Base-by-base conservation (phyloP, 2,113 vertebrate genomes). In the Plecotus auritus region DNA sequence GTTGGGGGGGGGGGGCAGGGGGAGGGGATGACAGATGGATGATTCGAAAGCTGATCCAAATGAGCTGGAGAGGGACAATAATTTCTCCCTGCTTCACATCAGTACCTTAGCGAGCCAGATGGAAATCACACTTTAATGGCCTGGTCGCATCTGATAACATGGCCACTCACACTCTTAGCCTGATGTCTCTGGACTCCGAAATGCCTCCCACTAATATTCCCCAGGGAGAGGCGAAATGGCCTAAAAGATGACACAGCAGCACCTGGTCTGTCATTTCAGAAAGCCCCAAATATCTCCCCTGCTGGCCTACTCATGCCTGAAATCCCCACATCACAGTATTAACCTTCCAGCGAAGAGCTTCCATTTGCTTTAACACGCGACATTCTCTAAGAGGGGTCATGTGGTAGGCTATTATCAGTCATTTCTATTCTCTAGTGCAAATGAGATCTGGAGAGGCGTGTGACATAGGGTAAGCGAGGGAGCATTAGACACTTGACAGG, bases 1-100 rank as follows among this genome's bases (percentile, higher is more conserved):
- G 42, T 10, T 13, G 61, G 51, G n/a, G n/a, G 16, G 47, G 23
- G 66, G 7, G 32, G 30, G 13, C 47, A 49, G 16, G 37, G 23
- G 10, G 66, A 47, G 70, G 30, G 49, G n/a, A 37, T 61, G 59
- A 77, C 51, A 45, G 77, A 70, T 73, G 85, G 77, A 49, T 83
- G 40, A 67, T 78, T 82, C 77, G 51, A 96, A 95, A 93, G 37
- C 64, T 83, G 51, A 88, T 93, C 84, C 86, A 87, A 74, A 91
- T 95, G 74, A 87, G 74, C 59, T 83, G 40, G 70, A 91, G 90
- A 70, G n/a, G 23, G 84, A 87, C 49, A 49, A 77, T 93, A 86
- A 90, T 80, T 91, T 91, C 70, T 81, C 83, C 74, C 81, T 70
- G 84, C 70, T 87, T 90, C 66, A 91, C 85, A 91, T 88, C 85